A percentile compares a stretch with the other conserved stretches of the same genome.
Conservation (phyloP, 2,797 vertebrate genomes). For the Bradypodion pumilum region DNA sequence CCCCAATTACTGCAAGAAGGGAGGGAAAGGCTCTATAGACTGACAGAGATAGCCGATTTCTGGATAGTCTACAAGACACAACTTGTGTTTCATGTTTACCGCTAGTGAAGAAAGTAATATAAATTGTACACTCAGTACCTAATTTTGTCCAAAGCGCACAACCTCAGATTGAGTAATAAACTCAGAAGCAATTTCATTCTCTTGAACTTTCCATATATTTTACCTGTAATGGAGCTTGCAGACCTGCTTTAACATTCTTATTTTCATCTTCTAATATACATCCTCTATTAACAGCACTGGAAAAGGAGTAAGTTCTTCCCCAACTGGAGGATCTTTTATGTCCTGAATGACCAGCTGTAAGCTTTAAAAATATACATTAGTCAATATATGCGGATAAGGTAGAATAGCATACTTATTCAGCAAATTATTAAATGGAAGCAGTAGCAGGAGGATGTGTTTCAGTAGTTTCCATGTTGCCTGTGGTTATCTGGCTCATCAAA, state of each 20-base stretch:
- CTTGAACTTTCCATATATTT: background rate
- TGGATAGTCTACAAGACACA: background rate
- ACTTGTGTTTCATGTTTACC: background rate
- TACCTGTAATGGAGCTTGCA: constrained; percentile 92
- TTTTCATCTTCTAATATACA: constrained; percentile 89
- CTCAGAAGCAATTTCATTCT: background rate
- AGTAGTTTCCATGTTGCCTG: too few species aligned
- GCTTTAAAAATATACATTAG: constrained; percentile 65
- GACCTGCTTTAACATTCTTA: constrained; percentile 87
- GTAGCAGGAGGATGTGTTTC: too few species aligned
- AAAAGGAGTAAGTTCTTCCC: constrained; percentile 96
- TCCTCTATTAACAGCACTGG: constrained; percentile 92
- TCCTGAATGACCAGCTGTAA: constrained; percentile 76
- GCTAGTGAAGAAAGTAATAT: background rate
- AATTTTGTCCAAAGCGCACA: background rate
- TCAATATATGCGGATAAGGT: background rate
- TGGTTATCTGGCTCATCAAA: background rate
- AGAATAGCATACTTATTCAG: rapidly evolving
- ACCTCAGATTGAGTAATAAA: background rate
- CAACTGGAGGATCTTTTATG: constrained; percentile 95
- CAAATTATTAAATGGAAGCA: background rate
- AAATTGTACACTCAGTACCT: background rate
- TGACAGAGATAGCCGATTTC: too few species aligned
- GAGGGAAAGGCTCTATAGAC: too few species aligned
- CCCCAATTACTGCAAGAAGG: too few species aligned